Evolutionary conservation across 2,888 invertebrate species (phyloP).

Genomic region (Cosmopolites sordidus): DNA sequence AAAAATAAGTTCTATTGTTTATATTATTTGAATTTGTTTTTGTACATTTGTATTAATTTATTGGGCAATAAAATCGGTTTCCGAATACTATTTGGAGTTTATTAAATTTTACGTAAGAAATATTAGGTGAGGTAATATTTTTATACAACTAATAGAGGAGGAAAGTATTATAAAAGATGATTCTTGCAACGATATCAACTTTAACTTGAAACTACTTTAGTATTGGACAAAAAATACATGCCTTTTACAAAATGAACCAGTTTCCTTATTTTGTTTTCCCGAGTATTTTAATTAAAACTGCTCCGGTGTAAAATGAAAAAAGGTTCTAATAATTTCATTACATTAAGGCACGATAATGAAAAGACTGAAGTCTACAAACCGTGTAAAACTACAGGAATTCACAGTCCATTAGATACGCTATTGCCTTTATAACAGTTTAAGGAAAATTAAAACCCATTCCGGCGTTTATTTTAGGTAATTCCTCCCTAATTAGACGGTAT

Average conservation of each 20-base stretch:
- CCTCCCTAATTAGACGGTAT: constrained; percentile 34
- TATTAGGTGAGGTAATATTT: too few relatives aligned
- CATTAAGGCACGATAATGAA: background rate
- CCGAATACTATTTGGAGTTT: too few relatives aligned
- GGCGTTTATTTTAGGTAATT: constrained; percentile 30
- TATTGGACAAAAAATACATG: background rate
- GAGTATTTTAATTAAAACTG: background rate
- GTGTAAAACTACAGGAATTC: constrained; percentile 25
- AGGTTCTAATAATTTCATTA: constrained; percentile 5
- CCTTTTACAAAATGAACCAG: background rate
- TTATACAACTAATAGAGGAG: too few relatives aligned
- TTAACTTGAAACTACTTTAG: too few relatives aligned
- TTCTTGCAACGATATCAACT: too few relatives aligned
- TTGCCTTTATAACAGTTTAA: constrained; percentile 31
- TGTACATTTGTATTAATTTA: too few relatives aligned
- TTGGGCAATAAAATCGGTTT: too few relatives aligned
- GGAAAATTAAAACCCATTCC: constrained; percentile 33
- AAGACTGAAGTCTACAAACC: background rate
- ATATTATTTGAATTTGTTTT: too few relatives aligned
- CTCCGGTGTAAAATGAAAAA: background rate
- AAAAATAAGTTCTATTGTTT: too few relatives aligned
- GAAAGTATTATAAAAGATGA: too few relatives aligned
- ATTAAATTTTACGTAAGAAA: too few relatives aligned
- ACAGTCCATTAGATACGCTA: constrained; percentile 30
- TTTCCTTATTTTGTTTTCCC: background rate